Base-by-base conservation (phyloP, 92 coral and sea anemone species). In the Palythoa heliodiscus region DNA sequence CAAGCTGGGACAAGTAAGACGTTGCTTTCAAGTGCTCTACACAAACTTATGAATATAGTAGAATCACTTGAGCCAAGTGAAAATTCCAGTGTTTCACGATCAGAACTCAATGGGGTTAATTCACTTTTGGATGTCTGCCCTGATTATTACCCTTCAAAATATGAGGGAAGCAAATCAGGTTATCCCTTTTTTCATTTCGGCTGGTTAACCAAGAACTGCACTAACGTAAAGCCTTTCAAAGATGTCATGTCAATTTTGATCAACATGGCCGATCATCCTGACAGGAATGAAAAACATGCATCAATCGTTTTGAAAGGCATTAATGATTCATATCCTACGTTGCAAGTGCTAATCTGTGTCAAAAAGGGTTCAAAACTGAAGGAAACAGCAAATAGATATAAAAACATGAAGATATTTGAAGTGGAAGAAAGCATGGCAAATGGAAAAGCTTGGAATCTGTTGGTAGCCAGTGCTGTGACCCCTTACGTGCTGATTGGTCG, bases 101-200 rank as follows among this genome's bases (percentile, higher is more conserved):
- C 52, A 78, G 55, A 40, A 16, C 22, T 8, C 71, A 60, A 61
- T 1, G 83, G 1, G 17, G 48, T 0, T 29, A 29, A 23, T 43
- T n/a, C 78, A 13, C 22, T 85, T 39, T 57, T 89, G 17, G 91
- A 89, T 50, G 91, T 89, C 1, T 89, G 91, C 35, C 91, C 91
- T 2, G 91, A 89, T 25, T 78, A 89, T 54, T 78, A 19, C n/a
- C 83, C 83, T 5, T 2, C 57, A 63, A 78, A 78, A 17, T 89
- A 78, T 40, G 16, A 78, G 75, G 91, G 91, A 8, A 58, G 54
- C 17, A 89, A 85, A 25, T 89, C 61, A 43, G 91, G 91, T 16
- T 89, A 89, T 57, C 91, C 91, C 0, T 89, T 89, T 75, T 89
- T 75, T 71, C 88, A 85, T 71, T 77, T 79, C 22, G 90, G 92